Conservation (phyloP, 1,140 invertebrate species). For the Elysia chlorotica region DNA sequence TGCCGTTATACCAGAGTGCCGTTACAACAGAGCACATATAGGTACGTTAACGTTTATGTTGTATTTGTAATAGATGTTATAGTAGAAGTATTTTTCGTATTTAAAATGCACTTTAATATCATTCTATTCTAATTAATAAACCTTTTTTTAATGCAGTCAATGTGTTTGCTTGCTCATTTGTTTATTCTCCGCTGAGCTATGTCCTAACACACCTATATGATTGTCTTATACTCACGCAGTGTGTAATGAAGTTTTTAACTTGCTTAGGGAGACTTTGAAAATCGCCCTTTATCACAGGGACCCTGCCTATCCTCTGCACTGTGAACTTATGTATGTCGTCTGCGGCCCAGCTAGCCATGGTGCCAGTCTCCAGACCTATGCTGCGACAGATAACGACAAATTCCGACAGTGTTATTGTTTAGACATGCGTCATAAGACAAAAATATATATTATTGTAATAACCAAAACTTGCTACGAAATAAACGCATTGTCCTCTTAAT, state of each 20-base stretch:
- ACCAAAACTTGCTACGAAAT: too few species aligned
- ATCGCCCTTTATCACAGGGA: slow-evolving; percentile 56
- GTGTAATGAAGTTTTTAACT: slow-evolving; percentile 46
- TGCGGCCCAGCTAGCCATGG: slow-evolving; percentile 30
- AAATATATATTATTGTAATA: background rate
- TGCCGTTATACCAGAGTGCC: too few species aligned
- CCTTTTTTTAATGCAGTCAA: too few species aligned
- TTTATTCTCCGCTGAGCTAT: too few species aligned
- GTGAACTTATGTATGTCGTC: slow-evolving; percentile 49
- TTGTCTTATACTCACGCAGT: slow-evolving; percentile 43
- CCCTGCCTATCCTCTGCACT: slow-evolving; percentile 44
- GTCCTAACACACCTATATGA: background rate
- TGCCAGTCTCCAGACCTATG: background rate
- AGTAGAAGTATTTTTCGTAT: too few species aligned
- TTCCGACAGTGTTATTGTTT: background rate
- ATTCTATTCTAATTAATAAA: too few species aligned
- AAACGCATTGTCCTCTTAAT: too few species aligned
- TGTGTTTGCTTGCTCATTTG: too few species aligned
- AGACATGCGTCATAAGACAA: background rate
- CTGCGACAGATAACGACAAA: background rate
- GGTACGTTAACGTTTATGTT: too few species aligned
- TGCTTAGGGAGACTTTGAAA: slow-evolving; percentile 45
- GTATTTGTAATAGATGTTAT: too few species aligned
- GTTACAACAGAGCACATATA: too few species aligned
- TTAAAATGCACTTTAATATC: too few species aligned